Base-by-base conservation (phyloP, 2,113 vertebrate genomes). In the Siniperca knerii region DNA sequence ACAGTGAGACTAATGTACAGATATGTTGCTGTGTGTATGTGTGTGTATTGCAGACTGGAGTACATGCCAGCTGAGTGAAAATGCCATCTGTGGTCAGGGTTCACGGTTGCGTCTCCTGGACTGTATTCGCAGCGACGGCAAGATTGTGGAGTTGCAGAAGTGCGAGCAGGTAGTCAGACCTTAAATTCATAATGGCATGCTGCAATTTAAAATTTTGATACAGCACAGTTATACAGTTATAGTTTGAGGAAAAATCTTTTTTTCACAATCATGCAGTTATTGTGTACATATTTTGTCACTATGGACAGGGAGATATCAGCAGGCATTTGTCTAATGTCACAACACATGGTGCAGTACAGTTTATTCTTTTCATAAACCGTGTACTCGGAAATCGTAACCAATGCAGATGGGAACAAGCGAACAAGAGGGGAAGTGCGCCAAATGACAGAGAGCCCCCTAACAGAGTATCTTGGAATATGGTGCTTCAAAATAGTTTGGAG, bases 121-220 rank as follows among this genome's bases (percentile, higher is more conserved):
- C 93, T 99, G 98, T 75, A 69, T 81, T 58, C 97, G 97, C 87
- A 98, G 97, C 1, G 98, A 99, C 0, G 97, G 97, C 25, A 97
- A 95, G 91, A 62, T 94, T 0, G 95, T 97, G 80, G 92, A 95
- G 70, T 77, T 87, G 52, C 92, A 87, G 71, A 85, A 95, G 68
- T 99, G 98, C 57, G 92, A 97, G 81, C 87, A 93, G 97, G 98
- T 98, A 16, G 44, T 60, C 73, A 58, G n/a, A 77, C 8, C 21
- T 60, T 48, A 8, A 3, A 0, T 65, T 76, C 25, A 72, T n/a
- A n/a, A 25, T 16, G 15, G 8, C 37, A 18, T 12, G 15, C 11
- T 0, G 1, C 37, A 18, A 44, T n/a, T 42, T n/a, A 20, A 54
- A 46, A 7, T 29, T 35, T 9, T 23, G 11, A 83, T 37, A 37